Percentiles rank a stretch among this genome's conserved stretches.
Conservation (phyloP, 2,113 vertebrate genomes). For the Melanerpes formicivorus region DNA sequence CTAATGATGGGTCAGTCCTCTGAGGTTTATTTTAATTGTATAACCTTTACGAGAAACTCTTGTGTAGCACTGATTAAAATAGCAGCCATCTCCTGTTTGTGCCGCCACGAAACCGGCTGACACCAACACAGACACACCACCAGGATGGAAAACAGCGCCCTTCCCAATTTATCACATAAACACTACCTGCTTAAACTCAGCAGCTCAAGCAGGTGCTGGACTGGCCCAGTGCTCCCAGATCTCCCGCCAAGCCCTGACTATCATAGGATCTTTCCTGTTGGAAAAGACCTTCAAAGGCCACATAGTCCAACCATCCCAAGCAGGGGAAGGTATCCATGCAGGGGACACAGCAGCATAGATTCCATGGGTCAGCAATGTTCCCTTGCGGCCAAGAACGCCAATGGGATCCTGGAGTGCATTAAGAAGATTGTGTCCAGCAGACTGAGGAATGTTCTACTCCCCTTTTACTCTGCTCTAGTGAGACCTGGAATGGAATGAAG, state of each 20-base stretch:
- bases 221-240: neutral
- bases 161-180: neutral
- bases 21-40: constrained; percentile 57
- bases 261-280: too few species aligned
- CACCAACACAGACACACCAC: constrained; percentile 1
- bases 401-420: too few species aligned
- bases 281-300: too few species aligned
- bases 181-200: neutral
- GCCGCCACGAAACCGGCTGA: neutral
- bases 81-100: constrained; percentile 46
- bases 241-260: neutral
- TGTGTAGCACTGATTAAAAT: constrained; percentile 41
- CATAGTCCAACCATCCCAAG: too few species aligned
- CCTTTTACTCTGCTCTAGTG: too few species aligned
- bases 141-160: neutral
- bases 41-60: constrained; percentile 47
- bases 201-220: neutral
- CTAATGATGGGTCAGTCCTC: constrained; percentile 50
- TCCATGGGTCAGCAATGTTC: neutral
- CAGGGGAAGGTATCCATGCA: neutral
- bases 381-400: too few species aligned
- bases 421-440: too few species aligned
- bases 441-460: too few species aligned
- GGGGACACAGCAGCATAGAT: neutral
- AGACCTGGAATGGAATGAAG: too few species aligned